phyloP scores from a whole-genome alignment of 2,888 invertebrate genomes.

The Lasioglossum calceatum region DNA sequence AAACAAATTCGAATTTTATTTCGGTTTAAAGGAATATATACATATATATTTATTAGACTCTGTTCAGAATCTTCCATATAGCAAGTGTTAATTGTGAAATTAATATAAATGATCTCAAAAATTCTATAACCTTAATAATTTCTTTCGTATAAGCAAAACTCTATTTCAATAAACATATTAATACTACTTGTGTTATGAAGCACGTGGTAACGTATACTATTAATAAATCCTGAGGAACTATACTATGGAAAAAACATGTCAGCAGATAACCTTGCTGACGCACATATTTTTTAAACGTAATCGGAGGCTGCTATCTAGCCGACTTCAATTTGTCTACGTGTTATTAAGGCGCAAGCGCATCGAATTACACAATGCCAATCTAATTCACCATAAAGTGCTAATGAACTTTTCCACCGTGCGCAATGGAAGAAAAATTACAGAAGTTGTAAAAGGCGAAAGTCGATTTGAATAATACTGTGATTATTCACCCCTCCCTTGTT shows the following conservation, averaged over 20 bases:
- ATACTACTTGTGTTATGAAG: background rate
- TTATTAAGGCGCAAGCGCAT: constrained; percentile 19
- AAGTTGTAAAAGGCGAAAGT: constrained; percentile 60
- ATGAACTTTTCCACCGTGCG: constrained; percentile 45
- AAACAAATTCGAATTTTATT: too few species aligned
- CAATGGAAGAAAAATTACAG: constrained; percentile 62
- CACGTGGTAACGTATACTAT: background rate
- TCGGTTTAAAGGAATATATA: too few species aligned
- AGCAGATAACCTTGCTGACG: background rate
- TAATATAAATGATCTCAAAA: too few species aligned
- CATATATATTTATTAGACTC: too few species aligned
- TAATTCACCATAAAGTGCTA: constrained; percentile 51
- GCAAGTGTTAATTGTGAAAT: too few species aligned
- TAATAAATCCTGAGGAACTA: background rate
- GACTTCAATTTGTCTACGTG: background rate
- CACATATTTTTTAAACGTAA: background rate
- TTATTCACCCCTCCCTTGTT: constrained; percentile 68
- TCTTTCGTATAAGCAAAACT: background rate
- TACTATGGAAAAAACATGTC: background rate
- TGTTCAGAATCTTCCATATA: too few species aligned
- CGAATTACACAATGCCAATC: constrained; percentile 20
- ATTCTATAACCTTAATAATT: too few species aligned
- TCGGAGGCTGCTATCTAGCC: background rate
- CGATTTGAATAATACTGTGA: constrained; percentile 74
- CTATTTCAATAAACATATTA: background rate